Conservation (phyloP, 2,113 vertebrate genomes). For the Trematocara zebra region DNA sequence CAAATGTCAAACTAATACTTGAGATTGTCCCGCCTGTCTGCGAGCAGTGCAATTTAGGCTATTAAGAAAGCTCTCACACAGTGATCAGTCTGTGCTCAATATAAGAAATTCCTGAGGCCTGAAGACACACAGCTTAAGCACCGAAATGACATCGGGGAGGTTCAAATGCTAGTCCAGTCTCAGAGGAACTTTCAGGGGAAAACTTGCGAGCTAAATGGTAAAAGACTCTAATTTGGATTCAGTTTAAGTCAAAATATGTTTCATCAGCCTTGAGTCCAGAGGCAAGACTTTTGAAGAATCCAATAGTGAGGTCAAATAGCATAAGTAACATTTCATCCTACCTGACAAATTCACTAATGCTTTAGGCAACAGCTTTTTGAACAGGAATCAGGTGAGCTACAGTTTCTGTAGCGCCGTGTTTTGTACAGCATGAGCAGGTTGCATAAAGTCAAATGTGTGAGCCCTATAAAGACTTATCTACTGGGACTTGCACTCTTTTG, state of each 20-base stretch:
- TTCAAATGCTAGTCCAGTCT: background rate
- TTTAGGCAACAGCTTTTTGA: background rate
- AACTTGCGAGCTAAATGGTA: background rate
- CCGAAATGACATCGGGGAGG: background rate
- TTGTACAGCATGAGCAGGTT: background rate
- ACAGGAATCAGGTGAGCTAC: background rate
- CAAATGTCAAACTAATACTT: background rate
- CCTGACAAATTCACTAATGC: constrained; percentile 18
- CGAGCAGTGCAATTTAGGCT: background rate
- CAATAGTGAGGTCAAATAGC: constrained; percentile 9
- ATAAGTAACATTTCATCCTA: constrained; percentile 22
- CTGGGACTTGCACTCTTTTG: background rate
- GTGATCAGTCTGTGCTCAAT: background rate
- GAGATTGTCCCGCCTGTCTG: background rate
- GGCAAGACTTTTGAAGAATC: background rate
- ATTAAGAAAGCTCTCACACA: background rate
- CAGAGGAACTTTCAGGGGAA: background rate
- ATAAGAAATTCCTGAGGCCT: background rate
- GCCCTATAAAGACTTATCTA: constrained; percentile 11
- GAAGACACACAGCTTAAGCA: background rate
- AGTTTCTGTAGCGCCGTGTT: background rate
- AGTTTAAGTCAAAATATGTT: constrained; percentile 9
- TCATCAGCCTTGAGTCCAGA: background rate
- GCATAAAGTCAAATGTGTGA: background rate
- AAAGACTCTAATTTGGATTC: background rate